Base-by-base conservation (phyloP, 2,888 invertebrate genomes). In the Ecliptopera silaceata region DNA sequence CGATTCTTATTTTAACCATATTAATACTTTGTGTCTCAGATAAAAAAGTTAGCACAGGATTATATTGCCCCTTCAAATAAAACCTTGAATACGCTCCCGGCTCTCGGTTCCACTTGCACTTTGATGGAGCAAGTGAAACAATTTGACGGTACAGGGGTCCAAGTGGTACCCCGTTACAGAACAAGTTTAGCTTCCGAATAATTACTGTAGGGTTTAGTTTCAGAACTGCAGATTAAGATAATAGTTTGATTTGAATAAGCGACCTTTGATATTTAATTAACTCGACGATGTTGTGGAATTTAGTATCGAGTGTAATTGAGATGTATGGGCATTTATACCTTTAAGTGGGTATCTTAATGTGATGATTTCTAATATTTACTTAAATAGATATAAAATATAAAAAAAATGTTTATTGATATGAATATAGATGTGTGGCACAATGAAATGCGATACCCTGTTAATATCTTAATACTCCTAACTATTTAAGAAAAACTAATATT, bases 41-140 rank as follows among this genome's bases (percentile, higher is more conserved):
- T 32, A n/a, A 8, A 4, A 32, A 32, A 12, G 11, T 29, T 29
- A n/a, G 4, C 20, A 20, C 20, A 3, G 20, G 2, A n/a, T 0
- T 36, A n/a, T n/a, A 10, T 20, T 4, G 11, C 4, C 41, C 13
- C 41, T 3, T 1, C 12, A 1, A 18, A 29, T 32, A 6, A 10
- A 47, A 11, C 22, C 43, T 39, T 41, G 11, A 49, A 6, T 49
- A 18, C 39, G n/a, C 2, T 31, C 34, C 12, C 44, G 41, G 31
- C n/a, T 31, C 36, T n/a, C 29, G 4, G 20, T 51, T 38, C 42
- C 47, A 44, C 63, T 53, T 57, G 61, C 65, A 65, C 63, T 65
- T 65, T 70, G 68, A 75, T 73, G 74, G 73, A 59, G 50, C 66
- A 73, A 75, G 69, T 71, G 46, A 69, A 70, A 70, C 75, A 66